Percentiles rank a stretch among this genome's conserved stretches.
These are phyloP conservation scores for Linnaemya vulpina DNA, from an alignment of 2,888 invertebrate genomes.

Conservation along the genomic window DNA sequence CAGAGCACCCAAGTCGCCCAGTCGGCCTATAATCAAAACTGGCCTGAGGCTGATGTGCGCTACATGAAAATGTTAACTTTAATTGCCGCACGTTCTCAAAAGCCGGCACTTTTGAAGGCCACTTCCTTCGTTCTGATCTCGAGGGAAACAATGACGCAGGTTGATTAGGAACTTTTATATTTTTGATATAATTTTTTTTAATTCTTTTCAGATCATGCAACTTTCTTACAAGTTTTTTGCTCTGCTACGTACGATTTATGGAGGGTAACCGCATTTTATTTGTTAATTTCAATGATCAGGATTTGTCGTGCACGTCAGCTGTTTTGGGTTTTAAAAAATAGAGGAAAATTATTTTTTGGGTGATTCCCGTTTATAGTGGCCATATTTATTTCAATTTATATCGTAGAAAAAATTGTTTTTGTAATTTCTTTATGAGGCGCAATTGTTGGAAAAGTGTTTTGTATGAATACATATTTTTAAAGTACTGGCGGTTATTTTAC, in stretches of 20 bases:
- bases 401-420: no score
- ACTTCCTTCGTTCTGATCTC: slow-evolving; percentile 77
- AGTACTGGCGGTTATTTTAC: no score
- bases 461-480: no score
- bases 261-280: not conserved
- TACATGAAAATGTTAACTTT: slow-evolving; percentile 76
- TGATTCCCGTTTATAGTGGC: no score
- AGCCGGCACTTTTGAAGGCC: slow-evolving; percentile 76
- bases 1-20: slow-evolving; percentile 74
- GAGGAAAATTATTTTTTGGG: no score
- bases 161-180: slow-evolving; percentile 55
- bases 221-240: slow-evolving; percentile 81
- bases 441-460: no score
- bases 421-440: no score
- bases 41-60: slow-evolving; percentile 75
- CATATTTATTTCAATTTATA: no score
- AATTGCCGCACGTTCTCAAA: slow-evolving; percentile 77
- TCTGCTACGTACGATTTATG: slow-evolving; percentile 78
- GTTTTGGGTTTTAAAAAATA: no score
- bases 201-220: slow-evolving; percentile 76
- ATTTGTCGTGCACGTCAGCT: no score
- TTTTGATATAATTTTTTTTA: not conserved
- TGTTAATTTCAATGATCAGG: no score
- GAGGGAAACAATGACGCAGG: slow-evolving; percentile 77
- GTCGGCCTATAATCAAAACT: slow-evolving; percentile 78